Percentiles rank a stretch among this genome's conserved stretches.
Evolutionary conservation across 2,888 invertebrate genomes (phyloP).

Genomic region (Pilophorus perplexus): DNA sequence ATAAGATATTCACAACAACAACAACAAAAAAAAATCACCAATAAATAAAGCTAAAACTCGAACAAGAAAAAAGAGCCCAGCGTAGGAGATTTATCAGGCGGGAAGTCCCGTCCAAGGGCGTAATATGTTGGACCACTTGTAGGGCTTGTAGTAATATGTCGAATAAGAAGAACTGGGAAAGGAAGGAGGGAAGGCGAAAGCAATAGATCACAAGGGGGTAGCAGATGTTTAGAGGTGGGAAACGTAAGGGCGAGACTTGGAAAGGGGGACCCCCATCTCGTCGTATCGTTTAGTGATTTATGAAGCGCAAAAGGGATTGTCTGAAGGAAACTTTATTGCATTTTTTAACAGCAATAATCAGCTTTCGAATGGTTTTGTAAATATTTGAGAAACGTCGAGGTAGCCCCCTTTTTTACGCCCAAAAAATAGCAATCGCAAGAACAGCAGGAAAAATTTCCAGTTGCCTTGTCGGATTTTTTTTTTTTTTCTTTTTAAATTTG

Average conservation of each 20-base stretch:
- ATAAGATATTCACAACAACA: too few relatives aligned
- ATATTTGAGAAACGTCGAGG: slow-evolving; percentile 31
- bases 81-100: slow-evolving; percentile 11
- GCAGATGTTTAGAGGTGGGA: slow-evolving; percentile 36
- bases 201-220: slow-evolving; percentile 28
- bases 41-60: too few relatives aligned
- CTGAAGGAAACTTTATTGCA: slow-evolving; percentile 36
- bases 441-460: too few relatives aligned
- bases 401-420: too few relatives aligned
- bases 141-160: slow-evolving; percentile 37
- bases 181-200: too few relatives aligned
- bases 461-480: too few relatives aligned
- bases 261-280: too few relatives aligned
- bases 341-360: slow-evolving; percentile 38
- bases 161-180: slow-evolving; percentile 26
- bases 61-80: too few relatives aligned
- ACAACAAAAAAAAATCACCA: too few relatives aligned
- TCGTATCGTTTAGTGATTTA: slow-evolving; percentile 29
- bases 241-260: slow-evolving; percentile 28
- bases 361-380: slow-evolving; percentile 31
- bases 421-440: too few relatives aligned
- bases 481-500: too few relatives aligned
- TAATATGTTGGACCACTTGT: slow-evolving; percentile 28
- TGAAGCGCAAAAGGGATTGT: slow-evolving; percentile 28
- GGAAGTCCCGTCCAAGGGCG: background rate